A percentile compares a stretch with the other conserved stretches of the same genome.
These are phyloP conservation scores for Ascaphus truei DNA, from an alignment of 2,113 vertebrate species.

Conservation along the genomic window DNA sequence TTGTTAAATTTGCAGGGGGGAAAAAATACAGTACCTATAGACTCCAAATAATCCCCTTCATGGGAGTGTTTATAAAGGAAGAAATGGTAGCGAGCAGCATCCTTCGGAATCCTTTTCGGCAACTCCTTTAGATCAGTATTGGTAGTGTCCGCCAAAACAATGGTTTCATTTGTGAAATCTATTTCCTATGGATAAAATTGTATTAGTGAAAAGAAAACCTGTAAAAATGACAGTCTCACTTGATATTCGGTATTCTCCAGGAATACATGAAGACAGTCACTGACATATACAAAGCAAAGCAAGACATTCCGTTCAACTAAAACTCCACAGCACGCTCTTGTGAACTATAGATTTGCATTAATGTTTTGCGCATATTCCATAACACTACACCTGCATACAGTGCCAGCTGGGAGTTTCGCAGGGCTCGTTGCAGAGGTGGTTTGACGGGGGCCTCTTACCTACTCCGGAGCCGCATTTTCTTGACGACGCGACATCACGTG, in stretches of 20 bases:
- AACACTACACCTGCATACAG: no score
- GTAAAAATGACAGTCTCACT: constrained; percentile 7
- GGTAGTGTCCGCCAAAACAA: constrained; percentile 79
- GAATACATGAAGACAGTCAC: rapidly evolving
- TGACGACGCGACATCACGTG: no score
- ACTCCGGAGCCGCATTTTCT: no score
- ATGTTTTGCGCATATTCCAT: no score
- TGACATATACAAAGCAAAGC: rapidly evolving
- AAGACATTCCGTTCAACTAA: neutral
- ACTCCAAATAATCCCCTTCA: constrained; percentile 92
- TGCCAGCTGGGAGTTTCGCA: no score
- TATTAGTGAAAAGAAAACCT: neutral
- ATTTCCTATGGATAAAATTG: constrained; percentile 76
- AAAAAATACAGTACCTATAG: constrained; percentile 72
- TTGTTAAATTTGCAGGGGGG: no score
- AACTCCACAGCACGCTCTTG: no score
- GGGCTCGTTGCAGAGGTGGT: no score
- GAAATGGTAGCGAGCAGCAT: constrained; percentile 92
- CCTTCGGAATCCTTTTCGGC: constrained; percentile 87
- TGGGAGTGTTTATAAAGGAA: constrained; percentile 94
- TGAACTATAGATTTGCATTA: no score
- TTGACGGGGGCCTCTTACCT: no score
- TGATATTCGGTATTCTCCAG: neutral
- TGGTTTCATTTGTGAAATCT: constrained; percentile 85
- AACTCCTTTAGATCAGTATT: constrained; percentile 88